Conservation (phyloP, 2,888 invertebrate genomes). For the Ochlodes sylvanus region DNA sequence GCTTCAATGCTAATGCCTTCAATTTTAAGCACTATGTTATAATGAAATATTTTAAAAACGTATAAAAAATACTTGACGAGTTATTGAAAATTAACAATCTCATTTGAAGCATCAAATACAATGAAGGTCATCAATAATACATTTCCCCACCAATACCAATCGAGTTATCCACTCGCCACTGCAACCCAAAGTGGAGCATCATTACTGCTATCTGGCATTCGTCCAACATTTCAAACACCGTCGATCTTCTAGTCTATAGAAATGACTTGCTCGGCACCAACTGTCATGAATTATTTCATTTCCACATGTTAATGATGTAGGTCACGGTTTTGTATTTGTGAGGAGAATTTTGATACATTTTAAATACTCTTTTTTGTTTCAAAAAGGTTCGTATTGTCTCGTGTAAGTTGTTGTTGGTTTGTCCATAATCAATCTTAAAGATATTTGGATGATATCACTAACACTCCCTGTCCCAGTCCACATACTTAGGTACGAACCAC, state of each 20-base stretch:
- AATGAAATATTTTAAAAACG: neutral
- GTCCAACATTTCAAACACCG: conserved; percentile 25
- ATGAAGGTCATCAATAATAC: conserved; percentile 20
- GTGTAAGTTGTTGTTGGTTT: no score
- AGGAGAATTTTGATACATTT: conserved; percentile 11
- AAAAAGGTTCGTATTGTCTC: no score
- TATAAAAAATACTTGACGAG: neutral
- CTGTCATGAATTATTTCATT: conserved; percentile 28
- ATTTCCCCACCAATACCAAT: conserved; percentile 16
- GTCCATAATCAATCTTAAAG: no score
- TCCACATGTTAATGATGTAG: conserved; percentile 15
- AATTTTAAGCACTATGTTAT: neutral
- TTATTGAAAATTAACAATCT: conserved; percentile 3
- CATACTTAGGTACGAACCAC: no score
- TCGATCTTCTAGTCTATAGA: conserved; percentile 25
- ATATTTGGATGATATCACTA: no score
- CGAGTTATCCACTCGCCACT: conserved; percentile 26
- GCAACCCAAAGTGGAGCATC: conserved; percentile 27
- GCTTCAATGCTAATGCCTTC: no score
- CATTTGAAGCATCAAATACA: conserved; percentile 5
- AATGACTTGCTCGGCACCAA: conserved; percentile 19
- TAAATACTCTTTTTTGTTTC: neutral
- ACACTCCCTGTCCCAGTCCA: no score
- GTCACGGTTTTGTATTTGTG: conserved; percentile 20
- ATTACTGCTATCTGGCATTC: conserved; percentile 32